Percentiles rank a stretch among this genome's conserved stretches.
phyloP scores from a whole-genome alignment of 1,140 invertebrate genomes.

The Phymastichus coffea region DNA sequence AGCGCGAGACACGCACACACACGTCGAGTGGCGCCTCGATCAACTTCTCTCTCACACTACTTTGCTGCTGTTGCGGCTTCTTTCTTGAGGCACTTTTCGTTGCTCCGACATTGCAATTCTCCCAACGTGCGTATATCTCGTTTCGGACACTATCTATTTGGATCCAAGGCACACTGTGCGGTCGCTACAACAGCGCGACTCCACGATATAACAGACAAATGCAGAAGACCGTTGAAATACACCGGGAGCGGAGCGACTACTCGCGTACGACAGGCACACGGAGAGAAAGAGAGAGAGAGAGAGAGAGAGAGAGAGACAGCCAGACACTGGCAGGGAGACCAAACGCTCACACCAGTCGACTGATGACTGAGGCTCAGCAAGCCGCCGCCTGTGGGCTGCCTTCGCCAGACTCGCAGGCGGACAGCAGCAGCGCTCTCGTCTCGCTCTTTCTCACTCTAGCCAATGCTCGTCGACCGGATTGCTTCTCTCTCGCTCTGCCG shows the following conservation, averaged over 20 bases:
- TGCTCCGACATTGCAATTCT: no score
- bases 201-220: background rate
- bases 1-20: background rate
- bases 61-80: background rate
- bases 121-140: background rate
- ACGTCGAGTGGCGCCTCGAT: conserved; percentile 19
- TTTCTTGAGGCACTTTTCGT: background rate
- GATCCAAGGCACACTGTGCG: background rate
- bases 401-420: conserved; percentile 28
- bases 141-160: background rate
- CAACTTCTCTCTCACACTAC: background rate
- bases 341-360: conserved; percentile 21
- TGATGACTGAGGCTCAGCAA: conserved; percentile 12
- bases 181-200: no score
- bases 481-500: conserved; percentile 11
- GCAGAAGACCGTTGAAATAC: background rate
- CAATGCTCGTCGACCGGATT: background rate
- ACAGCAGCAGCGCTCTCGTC: conserved; percentile 22
- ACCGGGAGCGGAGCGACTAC: no score
- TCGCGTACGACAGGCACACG: background rate
- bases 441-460: conserved; percentile 8
- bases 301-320: background rate
- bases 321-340: conserved; percentile 5
- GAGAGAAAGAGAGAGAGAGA: background rate
- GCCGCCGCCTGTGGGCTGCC: conserved; percentile 30